Base-by-base conservation (phyloP, 1,140 invertebrate genomes). In the Reticulitermes speratus region DNA sequence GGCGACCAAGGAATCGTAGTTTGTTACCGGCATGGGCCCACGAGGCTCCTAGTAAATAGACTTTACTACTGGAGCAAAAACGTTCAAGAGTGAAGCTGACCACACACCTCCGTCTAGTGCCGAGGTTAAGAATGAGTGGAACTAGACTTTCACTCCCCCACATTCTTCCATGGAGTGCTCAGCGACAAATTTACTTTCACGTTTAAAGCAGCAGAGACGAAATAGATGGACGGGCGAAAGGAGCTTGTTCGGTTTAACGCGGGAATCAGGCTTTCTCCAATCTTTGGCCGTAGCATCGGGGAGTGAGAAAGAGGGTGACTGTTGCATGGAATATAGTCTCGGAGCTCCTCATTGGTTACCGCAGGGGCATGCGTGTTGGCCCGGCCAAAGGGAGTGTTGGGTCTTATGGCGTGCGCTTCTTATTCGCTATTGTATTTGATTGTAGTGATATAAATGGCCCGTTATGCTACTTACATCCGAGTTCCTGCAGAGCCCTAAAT, bases 401-500 rank as follows among this genome's bases (percentile, higher is more conserved):
- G 25, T 2, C 65, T 21, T 8, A 30, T 6, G 7, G n/a, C 25
- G 9, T 8, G n/a, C 8, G 65, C 12, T 75, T 25, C 65, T 75
- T 30, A 75, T 75, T 75, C 65, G 65, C 65, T 25, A 75, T 75
- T 75, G 65, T 75, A 14, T 25, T 75, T 75, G 25, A 75, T 75
- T 75, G 65, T 75, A 75, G 65, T n/a, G 14, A 75, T 75, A 75
- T 75, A 75, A 75, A 75, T 75, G 52, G 52, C 14, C 52, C 52
- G 52, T 55, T 55, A 55, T 21, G 25, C 65, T 16, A 75, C 59
- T 65, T 65, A 65, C 59, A n/a, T 65, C 21, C 6, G 59, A 65
- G 59, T 75, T 30, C 25, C 65, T 75, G 65, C n/a, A 75, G 65
- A 7, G 65, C n/a, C 25, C 65, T 75, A 30, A 75, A 75, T 75